phyloP scores from a whole-genome alignment of 2,888 invertebrate genomes.

The Dioctria linearis region DNA sequence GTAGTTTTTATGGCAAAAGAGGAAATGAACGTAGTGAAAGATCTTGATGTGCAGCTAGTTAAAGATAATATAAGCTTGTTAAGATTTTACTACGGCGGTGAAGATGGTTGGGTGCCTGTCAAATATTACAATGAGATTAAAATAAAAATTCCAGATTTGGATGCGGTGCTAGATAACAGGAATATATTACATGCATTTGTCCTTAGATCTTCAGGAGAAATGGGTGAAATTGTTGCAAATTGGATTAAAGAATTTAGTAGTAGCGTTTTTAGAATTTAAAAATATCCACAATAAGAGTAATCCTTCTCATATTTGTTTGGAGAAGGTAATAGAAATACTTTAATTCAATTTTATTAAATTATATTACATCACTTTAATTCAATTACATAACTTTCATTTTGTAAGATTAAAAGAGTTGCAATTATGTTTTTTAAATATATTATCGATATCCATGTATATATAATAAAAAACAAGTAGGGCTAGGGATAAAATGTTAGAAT shows the following conservation, averaged over 20 bases:
- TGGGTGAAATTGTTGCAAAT: slow-evolving; percentile 72
- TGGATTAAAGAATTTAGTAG: slow-evolving; percentile 66
- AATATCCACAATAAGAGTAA: too few relatives aligned
- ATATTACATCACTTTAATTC: not conserved
- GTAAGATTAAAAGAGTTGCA: not conserved
- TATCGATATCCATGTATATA: not conserved
- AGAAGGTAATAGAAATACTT: too few relatives aligned
- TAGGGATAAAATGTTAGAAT: too few relatives aligned
- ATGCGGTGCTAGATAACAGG: slow-evolving; percentile 75
- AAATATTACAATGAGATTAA: slow-evolving; percentile 80
- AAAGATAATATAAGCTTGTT: slow-evolving; percentile 75
- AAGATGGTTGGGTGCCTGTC: slow-evolving; percentile 88
- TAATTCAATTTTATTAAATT: too few relatives aligned
- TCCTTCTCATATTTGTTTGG: too few relatives aligned
- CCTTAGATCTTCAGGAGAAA: slow-evolving; percentile 75
- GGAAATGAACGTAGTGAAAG: slow-evolving; percentile 84
- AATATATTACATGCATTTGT: slow-evolving; percentile 87
- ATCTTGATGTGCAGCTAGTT: slow-evolving; percentile 78
- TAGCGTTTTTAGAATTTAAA: not conserved
- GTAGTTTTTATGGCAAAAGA: slow-evolving; percentile 81
- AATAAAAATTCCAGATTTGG: slow-evolving; percentile 74
- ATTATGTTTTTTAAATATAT: not conserved
- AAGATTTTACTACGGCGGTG: slow-evolving; percentile 84
- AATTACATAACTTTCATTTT: not conserved
- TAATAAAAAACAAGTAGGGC: too few relatives aligned